These are phyloP conservation scores for Zaprionus kolodkinae DNA, from an alignment of 1,140 invertebrate genomes.

Conservation along the genomic window DNA sequence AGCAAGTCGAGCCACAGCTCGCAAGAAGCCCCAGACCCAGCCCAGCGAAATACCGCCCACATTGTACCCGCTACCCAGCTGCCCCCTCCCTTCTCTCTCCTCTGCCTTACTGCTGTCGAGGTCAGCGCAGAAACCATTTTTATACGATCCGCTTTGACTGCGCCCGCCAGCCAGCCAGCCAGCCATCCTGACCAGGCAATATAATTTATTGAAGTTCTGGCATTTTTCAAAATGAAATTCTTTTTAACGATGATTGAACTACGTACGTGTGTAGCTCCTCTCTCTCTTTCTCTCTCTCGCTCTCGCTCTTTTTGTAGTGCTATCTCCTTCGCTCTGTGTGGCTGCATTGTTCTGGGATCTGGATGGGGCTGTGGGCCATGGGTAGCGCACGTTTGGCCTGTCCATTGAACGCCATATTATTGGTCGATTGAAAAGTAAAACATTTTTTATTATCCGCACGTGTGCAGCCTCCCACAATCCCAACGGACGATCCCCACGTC, in stretches of 20 bases:
- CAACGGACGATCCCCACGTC: not conserved
- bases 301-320: conserved; percentile 6
- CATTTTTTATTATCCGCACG: conserved; percentile 81
- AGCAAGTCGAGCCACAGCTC: conserved; percentile 57
- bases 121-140: conserved; percentile 39
- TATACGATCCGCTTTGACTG: conserved; percentile 31
- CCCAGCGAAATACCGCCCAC: conserved; percentile 11
- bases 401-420: conserved; percentile 80
- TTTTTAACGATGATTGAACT: conserved; percentile 80
- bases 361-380: conserved; percentile 23
- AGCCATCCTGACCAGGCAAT: conserved; percentile 50
- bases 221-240: conserved; percentile 82
- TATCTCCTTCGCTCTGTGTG: conserved; percentile 9
- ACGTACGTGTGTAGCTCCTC: conserved; percentile 42
- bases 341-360: conserved; percentile 56
- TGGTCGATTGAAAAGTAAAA: conserved; percentile 83
- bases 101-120: conserved; percentile 1
- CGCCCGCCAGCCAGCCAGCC: not conserved
- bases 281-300: not conserved
- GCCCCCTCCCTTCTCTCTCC: not conserved
- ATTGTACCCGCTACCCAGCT: not conserved
- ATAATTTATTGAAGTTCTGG: conserved; percentile 81
- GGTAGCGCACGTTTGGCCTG: conserved; percentile 69
- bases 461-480: conserved; percentile 60
- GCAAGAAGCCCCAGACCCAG: conserved; percentile 23